These are phyloP conservation scores for Mesorhabditis spiculigera DNA, from an alignment of 2,888 invertebrate genomes.

Conservation along the genomic window DNA sequence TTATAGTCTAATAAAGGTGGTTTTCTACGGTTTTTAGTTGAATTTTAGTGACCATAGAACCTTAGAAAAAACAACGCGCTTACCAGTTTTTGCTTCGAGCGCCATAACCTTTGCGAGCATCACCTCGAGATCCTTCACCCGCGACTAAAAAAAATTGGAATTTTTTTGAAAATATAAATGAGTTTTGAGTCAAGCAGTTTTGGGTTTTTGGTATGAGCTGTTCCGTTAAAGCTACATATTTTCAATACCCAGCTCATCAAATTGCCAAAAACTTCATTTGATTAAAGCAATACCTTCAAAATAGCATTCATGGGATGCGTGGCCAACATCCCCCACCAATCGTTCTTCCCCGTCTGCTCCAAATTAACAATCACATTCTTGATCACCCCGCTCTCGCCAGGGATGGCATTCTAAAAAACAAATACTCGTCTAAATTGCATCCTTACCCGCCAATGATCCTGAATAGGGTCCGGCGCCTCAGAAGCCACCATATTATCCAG, in stretches of 20 bases:
- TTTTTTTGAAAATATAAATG: too few relatives aligned
- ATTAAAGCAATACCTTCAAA: slow-evolving; percentile 13
- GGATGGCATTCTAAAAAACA: slow-evolving; percentile 38
- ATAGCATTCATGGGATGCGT: slow-evolving; percentile 49
- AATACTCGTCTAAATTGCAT: neutral
- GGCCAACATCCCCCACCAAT: slow-evolving; percentile 53
- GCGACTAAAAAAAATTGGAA: slow-evolving; percentile 19
- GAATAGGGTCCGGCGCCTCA: slow-evolving; percentile 36
- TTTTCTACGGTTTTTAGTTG: too few relatives aligned
- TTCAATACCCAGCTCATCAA: too few relatives aligned
- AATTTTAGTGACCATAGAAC: too few relatives aligned
- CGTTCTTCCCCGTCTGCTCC: slow-evolving; percentile 51
- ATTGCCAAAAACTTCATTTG: neutral
- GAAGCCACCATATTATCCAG: slow-evolving; percentile 33
- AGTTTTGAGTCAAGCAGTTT: too few relatives aligned
- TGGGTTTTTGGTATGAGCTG: too few relatives aligned
- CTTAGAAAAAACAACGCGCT: slow-evolving; percentile 7
- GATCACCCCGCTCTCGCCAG: slow-evolving; percentile 37
- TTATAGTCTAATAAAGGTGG: too few relatives aligned
- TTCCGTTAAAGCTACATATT: too few relatives aligned
- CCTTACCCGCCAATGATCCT: slow-evolving; percentile 43
- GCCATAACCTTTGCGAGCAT: slow-evolving; percentile 54
- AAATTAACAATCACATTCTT: slow-evolving; percentile 51
- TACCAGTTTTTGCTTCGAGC: slow-evolving; percentile 45
- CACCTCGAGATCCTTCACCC: slow-evolving; percentile 51